Evolutionary conservation across 64 coral and sea anemone genomes (phyloP).

Genomic region (Acropora yongei): DNA sequence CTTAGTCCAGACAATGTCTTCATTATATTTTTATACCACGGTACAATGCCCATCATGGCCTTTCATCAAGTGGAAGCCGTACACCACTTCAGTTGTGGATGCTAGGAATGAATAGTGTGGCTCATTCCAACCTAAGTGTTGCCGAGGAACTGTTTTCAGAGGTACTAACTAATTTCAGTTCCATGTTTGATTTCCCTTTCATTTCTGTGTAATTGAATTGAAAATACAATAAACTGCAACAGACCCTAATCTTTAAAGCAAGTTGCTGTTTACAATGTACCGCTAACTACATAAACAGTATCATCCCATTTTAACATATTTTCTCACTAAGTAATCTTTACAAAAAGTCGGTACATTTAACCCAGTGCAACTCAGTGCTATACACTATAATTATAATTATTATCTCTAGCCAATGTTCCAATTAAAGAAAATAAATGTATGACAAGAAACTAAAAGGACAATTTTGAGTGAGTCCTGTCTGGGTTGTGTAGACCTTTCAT

Average conservation of each 20-base stretch:
- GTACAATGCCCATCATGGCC: conserved; percentile 46
- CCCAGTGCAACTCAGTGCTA: neutral
- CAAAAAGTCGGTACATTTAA: conserved; percentile 11
- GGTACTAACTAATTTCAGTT: conserved; percentile 28
- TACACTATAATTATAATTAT: too few species aligned
- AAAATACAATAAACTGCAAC: conserved; percentile 27
- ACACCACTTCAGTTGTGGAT: conserved; percentile 77
- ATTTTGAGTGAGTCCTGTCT: neutral
- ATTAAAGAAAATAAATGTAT: neutral
- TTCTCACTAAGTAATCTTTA: conserved; percentile 13
- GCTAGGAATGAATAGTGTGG: conserved; percentile 65
- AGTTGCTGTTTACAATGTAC: neutral
- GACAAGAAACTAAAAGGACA: conserved; percentile 14
- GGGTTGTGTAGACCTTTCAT: neutral
- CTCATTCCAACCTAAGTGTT: conserved; percentile 70
- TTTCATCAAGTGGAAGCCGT: conserved; percentile 61
- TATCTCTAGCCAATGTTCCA: too few species aligned
- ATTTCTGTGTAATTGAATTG: conserved; percentile 8
- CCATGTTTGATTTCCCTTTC: neutral
- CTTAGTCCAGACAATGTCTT: conserved; percentile 38
- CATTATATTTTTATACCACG: conserved; percentile 26
- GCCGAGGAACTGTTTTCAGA: conserved; percentile 60
- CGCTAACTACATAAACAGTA: conserved; percentile 8
- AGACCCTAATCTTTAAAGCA: neutral
- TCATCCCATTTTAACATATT: conserved; percentile 13